Evolutionary conservation across 2,113 vertebrate species (phyloP).

Genomic region (Indri indri): DNA sequence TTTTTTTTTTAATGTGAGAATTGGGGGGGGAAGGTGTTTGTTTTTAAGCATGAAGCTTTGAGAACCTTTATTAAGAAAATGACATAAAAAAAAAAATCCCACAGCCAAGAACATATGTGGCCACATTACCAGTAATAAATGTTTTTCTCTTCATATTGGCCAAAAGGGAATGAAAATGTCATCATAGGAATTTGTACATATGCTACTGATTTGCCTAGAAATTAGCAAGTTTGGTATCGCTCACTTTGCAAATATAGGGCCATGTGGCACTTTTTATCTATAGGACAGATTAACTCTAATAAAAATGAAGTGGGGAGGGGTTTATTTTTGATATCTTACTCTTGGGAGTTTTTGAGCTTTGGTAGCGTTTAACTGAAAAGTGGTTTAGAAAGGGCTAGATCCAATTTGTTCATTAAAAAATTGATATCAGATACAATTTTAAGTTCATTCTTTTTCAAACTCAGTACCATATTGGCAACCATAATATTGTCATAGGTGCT

Average conservation of each 20-base stretch:
- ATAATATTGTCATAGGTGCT: constrained; percentile 88
- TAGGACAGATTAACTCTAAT: constrained; percentile 78
- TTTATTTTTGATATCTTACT: constrained; percentile 84
- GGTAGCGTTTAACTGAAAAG: constrained; percentile 84
- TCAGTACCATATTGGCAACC: constrained; percentile 83
- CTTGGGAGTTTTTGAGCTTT: constrained; percentile 80
- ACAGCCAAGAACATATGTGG: constrained; percentile 74
- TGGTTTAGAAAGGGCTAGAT: constrained; percentile 89
- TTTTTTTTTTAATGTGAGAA: constrained; percentile 63
- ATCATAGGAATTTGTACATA: constrained; percentile 78
- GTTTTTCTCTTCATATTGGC: constrained; percentile 78
- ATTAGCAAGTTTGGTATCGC: constrained; percentile 81
- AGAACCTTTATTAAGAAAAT: constrained; percentile 79
- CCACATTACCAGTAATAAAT: constrained; percentile 72
- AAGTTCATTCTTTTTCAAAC: constrained; percentile 86
- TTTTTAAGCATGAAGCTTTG: constrained; percentile 81
- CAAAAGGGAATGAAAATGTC: constrained; percentile 79
- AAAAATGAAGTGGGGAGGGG: constrained; percentile 77
- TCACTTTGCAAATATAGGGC: constrained; percentile 81
- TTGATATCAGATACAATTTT: constrained; percentile 84
- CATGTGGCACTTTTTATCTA: constrained; percentile 81
- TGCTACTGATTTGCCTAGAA: constrained; percentile 79
- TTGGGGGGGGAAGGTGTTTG: constrained; percentile 53
- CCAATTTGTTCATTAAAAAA: constrained; percentile 84
- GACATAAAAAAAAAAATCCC: constrained; percentile 68